Evolutionary conservation across 2,113 vertebrate genomes (phyloP).

Genomic region (Beaufortia kweichowensis): DNA sequence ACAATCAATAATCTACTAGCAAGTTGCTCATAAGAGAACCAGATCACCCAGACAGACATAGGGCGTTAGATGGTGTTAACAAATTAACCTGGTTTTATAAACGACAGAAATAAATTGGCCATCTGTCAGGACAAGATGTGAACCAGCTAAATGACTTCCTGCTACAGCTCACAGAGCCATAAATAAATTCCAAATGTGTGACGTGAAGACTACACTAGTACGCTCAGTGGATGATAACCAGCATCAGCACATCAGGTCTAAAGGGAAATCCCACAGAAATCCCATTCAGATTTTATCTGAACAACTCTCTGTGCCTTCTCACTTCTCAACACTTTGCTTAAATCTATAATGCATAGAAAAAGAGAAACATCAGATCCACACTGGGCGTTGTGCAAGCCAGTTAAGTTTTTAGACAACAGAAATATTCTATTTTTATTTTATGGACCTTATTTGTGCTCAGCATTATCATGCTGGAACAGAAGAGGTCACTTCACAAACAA

Average conservation of each 20-base stretch:
- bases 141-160: conserved; percentile 38
- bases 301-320: not conserved
- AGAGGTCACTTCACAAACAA: too few species aligned
- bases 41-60: not conserved
- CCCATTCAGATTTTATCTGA: not conserved
- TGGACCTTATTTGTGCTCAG: too few species aligned
- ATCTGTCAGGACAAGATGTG: conserved; percentile 48
- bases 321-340: too few species aligned
- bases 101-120: conserved; percentile 5
- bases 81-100: conserved; percentile 50
- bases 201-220: conserved; percentile 47
- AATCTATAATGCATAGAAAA: too few species aligned
- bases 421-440: too few species aligned
- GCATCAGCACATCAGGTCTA: conserved; percentile 17
- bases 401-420: too few species aligned
- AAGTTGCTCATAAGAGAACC: not conserved
- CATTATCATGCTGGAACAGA: too few species aligned
- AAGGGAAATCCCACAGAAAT: conserved; percentile 20
- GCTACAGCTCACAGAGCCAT: conserved; percentile 45
- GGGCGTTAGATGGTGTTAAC: conserved; percentile 30
- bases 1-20: not conserved
- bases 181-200: conserved; percentile 60
- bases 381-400: too few species aligned
- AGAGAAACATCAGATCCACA: too few species aligned
- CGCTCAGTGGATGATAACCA: conserved; percentile 57